Conservation (phyloP, 2,888 invertebrate genomes). For the Nemotelus pantherinus region DNA sequence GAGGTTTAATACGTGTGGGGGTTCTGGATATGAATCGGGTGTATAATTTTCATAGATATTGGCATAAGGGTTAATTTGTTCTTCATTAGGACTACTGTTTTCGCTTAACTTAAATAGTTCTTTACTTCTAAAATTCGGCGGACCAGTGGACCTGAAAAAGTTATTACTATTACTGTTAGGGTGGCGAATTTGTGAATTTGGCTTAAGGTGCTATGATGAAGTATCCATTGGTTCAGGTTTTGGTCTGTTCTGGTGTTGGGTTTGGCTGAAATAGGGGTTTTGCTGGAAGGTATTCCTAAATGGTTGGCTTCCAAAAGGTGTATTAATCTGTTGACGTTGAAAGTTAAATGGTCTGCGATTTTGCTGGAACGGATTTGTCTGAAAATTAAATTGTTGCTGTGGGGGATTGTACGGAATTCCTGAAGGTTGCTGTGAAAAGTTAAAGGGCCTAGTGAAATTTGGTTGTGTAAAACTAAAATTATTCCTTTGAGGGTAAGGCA, state of each 20-base stretch:
- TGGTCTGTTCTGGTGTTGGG: background rate
- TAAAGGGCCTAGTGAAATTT: background rate
- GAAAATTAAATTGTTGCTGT: too few relatives aligned
- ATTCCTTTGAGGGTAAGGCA: background rate
- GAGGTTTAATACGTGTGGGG: too few relatives aligned
- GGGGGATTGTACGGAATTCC: too few relatives aligned
- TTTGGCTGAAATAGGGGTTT: conserved; percentile 2
- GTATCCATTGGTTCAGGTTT: conserved; percentile 17
- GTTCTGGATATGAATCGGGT: background rate
- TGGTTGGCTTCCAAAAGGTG: conserved; percentile 1
- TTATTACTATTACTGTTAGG: background rate
- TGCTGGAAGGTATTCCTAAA: background rate
- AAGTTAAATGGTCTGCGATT: too few relatives aligned
- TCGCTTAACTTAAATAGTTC: too few relatives aligned
- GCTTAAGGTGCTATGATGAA: background rate
- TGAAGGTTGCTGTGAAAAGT: too few relatives aligned
- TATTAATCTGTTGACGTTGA: too few relatives aligned
- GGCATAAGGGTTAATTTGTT: too few relatives aligned
- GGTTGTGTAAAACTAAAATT: background rate
- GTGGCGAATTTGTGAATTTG: conserved; percentile 10
- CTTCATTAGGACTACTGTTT: too few relatives aligned
- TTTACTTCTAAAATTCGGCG: conserved; percentile 16
- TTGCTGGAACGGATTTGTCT: too few relatives aligned
- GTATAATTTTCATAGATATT: conserved; percentile 7
- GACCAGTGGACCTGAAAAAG: conserved; percentile 4